These are phyloP conservation scores for Catonia carolina DNA, from an alignment of 2,888 invertebrate genomes.

Conservation along the genomic window DNA sequence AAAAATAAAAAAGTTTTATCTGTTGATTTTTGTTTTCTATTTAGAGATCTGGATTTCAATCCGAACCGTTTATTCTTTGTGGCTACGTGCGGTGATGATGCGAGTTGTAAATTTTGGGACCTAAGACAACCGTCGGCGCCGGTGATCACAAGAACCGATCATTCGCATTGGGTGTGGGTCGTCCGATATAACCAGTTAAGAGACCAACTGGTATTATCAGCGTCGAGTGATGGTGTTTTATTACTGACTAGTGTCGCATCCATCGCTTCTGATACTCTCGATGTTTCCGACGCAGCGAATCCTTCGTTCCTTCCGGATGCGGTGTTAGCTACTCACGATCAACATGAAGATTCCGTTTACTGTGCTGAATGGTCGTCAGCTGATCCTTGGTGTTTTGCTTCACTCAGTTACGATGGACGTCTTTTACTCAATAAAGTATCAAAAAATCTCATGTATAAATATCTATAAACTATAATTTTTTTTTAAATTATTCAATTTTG, in stretches of 20 bases:
- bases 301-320: constrained; percentile 68
- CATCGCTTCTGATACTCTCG: constrained; percentile 61
- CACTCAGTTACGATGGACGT: constrained; percentile 93
- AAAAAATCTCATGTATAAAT: constrained; percentile 89
- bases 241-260: constrained; percentile 74
- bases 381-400: constrained; percentile 99
- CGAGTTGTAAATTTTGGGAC: constrained; percentile 94
- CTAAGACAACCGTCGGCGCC: constrained; percentile 73
- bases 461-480: constrained; percentile 47
- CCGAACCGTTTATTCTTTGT: constrained; percentile 95
- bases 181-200: constrained; percentile 55
- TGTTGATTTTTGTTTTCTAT: too few species aligned
- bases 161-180: constrained; percentile 66
- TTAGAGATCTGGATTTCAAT: constrained; percentile 92
- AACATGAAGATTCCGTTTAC: constrained; percentile 97
- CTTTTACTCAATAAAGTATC: constrained; percentile 90
- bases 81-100: constrained; percentile 94
- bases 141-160: constrained; percentile 71
- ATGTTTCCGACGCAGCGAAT: constrained; percentile 43
- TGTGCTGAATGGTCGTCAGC: constrained; percentile 95
- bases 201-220: constrained; percentile 88
- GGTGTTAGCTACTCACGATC: constrained; percentile 85
- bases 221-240: constrained; percentile 77
- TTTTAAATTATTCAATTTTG: constrained; percentile 53
- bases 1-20: neutral